phyloP scores from a whole-genome alignment of 1,140 invertebrate genomes.

The Diabrotica undecimpunctata region DNA sequence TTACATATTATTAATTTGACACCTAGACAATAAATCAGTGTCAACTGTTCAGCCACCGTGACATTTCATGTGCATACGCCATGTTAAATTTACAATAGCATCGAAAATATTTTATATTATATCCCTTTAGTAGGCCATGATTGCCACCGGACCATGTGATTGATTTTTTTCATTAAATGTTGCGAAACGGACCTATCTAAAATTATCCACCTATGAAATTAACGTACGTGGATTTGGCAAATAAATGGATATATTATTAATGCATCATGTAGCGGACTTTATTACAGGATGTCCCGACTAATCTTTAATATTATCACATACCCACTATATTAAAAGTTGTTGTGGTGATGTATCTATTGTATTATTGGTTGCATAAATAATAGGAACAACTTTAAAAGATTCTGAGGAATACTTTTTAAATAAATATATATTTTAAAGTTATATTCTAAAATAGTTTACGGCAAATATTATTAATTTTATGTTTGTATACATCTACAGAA shows the following conservation, averaged over 20 bases:
- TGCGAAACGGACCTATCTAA: not conserved
- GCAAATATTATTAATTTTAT: too few species aligned
- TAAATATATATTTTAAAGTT: too few species aligned
- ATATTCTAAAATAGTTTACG: too few species aligned
- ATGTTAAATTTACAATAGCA: conserved; percentile 10
- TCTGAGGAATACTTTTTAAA: too few species aligned
- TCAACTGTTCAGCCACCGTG: conserved; percentile 11
- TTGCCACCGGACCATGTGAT: not conserved
- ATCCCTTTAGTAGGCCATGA: conserved; percentile 1
- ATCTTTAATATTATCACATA: too few species aligned
- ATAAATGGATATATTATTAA: conserved; percentile 23
- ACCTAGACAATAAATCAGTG: conserved; percentile 10
- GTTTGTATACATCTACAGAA: too few species aligned
- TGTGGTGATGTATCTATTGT: too few species aligned
- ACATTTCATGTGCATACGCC: conserved; percentile 7
- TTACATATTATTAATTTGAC: conserved; percentile 3
- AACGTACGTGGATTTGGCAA: conserved; percentile 20
- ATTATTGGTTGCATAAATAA: too few species aligned
- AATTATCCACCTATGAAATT: conserved; percentile 20
- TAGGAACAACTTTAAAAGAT: too few species aligned
- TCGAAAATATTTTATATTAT: conserved; percentile 3
- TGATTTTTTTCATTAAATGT: conserved; percentile 17
- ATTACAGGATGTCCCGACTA: too few species aligned
- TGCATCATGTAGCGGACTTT: conserved; percentile 15
- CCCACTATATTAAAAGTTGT: too few species aligned